phyloP scores from a whole-genome alignment of 1,140 invertebrate species.

The Drosophila suzukii region DNA sequence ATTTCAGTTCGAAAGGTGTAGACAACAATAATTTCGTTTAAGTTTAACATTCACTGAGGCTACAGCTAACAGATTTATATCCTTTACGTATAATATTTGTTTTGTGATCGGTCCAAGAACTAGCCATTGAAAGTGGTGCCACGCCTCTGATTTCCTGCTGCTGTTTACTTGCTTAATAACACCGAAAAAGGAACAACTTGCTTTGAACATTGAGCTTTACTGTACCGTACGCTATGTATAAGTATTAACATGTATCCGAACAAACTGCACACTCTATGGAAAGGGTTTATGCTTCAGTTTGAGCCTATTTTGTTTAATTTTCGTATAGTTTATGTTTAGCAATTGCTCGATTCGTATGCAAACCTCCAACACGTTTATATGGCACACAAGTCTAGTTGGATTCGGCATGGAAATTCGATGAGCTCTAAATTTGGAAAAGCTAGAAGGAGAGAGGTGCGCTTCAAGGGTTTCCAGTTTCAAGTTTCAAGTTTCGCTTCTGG shows the following conservation, averaged over 20 bases:
- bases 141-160: conserved; percentile 40
- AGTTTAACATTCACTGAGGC: conserved; percentile 39
- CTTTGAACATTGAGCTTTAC: conserved; percentile 81
- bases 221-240: conserved; percentile 48
- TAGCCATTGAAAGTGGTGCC: conserved; percentile 37
- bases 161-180: conserved; percentile 37
- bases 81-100: conserved; percentile 32
- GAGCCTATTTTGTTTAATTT: conserved; percentile 48
- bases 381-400: conserved; percentile 77
- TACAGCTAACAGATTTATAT: conserved; percentile 47
- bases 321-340: conserved; percentile 21
- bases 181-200: conserved; percentile 80
- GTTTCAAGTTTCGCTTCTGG: conserved; percentile 19
- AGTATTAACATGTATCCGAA: conserved; percentile 58
- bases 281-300: conserved; percentile 22
- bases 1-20: conserved; percentile 43
- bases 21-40: conserved; percentile 50
- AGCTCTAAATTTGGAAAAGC: conserved; percentile 52
- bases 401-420: conserved; percentile 57
- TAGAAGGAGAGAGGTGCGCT: conserved; percentile 46
- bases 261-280: conserved; percentile 41
- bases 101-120: conserved; percentile 27
- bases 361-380: conserved; percentile 68
- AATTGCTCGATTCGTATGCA: conserved; percentile 21
- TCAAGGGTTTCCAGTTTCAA: conserved; percentile 1